phyloP scores from a whole-genome alignment of 2,113 vertebrate species.

The Otis tarda region DNA sequence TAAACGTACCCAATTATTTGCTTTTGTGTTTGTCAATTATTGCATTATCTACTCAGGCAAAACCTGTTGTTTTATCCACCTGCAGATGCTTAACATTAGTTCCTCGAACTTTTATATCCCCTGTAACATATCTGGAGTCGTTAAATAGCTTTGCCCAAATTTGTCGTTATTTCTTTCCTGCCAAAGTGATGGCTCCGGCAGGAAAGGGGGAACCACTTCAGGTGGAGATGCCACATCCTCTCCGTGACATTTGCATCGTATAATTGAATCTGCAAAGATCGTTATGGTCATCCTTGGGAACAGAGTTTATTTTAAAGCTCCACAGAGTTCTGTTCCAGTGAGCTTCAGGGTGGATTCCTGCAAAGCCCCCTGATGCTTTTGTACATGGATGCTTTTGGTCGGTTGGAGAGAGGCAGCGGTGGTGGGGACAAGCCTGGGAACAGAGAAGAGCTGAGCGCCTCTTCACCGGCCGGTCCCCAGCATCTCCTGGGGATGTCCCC shows the following conservation, averaged over 20 bases:
- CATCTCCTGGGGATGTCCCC: background rate
- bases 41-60: background rate
- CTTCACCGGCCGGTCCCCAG: background rate
- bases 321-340: background rate
- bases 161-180: background rate
- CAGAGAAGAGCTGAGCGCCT: background rate
- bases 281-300: background rate
- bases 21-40: background rate
- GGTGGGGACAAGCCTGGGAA: background rate
- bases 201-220: background rate
- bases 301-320: background rate
- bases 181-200: background rate
- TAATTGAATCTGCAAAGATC: background rate
- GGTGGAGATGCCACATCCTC: rapidly evolving
- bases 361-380: background rate
- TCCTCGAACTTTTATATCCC: background rate
- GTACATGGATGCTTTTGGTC: rapidly evolving
- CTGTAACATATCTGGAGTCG: background rate
- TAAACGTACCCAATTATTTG: background rate
- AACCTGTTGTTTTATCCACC: background rate
- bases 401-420: background rate
- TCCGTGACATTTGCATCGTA: background rate
- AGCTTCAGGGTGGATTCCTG: background rate
- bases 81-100: background rate
- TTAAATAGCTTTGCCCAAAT: background rate